Percentiles rank a stretch among this genome's conserved stretches.
These are phyloP conservation scores for Microcebus griseorufus DNA, from an alignment of 2,113 vertebrate species.

Conservation along the genomic window DNA sequence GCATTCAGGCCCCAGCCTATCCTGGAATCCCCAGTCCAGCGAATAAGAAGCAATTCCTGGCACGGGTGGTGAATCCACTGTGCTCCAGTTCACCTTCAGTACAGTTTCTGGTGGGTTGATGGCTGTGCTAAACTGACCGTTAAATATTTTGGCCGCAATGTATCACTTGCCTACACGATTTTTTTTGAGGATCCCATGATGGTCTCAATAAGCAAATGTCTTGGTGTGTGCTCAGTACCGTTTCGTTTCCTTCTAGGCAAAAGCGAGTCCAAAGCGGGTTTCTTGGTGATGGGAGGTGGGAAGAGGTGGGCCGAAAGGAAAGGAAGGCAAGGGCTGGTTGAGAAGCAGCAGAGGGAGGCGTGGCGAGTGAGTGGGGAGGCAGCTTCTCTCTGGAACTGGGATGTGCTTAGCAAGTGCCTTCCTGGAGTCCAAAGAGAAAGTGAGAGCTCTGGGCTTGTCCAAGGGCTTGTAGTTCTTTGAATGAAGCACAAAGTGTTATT, in stretches of 20 bases:
- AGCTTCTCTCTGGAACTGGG: neutral
- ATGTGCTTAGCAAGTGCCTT: neutral
- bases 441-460: neutral
- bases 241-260: neutral
- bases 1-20: no score
- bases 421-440: constrained; percentile 2
- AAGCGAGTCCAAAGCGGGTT: neutral
- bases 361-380: neutral
- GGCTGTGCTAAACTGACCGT: neutral
- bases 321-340: neutral
- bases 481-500: constrained; percentile 62
- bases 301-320: neutral
- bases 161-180: neutral
- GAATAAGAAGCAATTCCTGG: neutral
- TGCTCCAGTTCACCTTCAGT: neutral
- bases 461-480: constrained; percentile 35
- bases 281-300: neutral
- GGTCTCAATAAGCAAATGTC: neutral
- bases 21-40: neutral
- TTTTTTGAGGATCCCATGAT: neutral
- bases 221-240: neutral
- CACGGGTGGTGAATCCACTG: neutral
- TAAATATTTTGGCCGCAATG: neutral
- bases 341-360: neutral
- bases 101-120: neutral